These are phyloP conservation scores for Solea senegalensis DNA, from an alignment of 2,113 vertebrate genomes.

Conservation along the genomic window DNA sequence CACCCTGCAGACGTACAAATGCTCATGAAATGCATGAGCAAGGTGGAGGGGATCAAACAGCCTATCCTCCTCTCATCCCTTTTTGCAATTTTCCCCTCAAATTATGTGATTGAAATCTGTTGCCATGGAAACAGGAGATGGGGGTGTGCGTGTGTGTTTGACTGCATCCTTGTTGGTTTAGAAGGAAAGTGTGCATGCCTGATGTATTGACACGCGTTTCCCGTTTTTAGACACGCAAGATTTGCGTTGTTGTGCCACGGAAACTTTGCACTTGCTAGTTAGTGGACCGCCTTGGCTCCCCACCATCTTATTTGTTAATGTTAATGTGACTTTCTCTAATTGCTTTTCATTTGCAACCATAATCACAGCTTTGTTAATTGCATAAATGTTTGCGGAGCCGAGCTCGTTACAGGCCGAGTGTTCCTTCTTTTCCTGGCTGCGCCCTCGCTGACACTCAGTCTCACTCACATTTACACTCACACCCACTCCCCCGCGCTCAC, in stretches of 20 bases:
- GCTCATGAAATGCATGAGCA: slow-evolving; percentile 28
- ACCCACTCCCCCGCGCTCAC: slow-evolving; percentile 8
- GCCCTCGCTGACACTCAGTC: slow-evolving; percentile 29
- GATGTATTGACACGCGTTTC: slow-evolving; percentile 4
- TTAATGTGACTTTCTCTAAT: slow-evolving; percentile 76
- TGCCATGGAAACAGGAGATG: slow-evolving; percentile 59
- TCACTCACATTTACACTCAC: slow-evolving; percentile 16
- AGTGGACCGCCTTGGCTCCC: slow-evolving; percentile 41
- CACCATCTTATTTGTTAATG: slow-evolving; percentile 70
- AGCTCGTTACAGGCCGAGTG: slow-evolving; percentile 61
- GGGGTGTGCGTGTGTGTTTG: background rate
- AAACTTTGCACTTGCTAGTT: slow-evolving; percentile 30
- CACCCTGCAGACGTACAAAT: slow-evolving; percentile 13
- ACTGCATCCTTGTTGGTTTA: slow-evolving; percentile 27
- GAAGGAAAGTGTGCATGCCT: background rate
- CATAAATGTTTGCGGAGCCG: slow-evolving; percentile 76
- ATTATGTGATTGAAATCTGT: slow-evolving; percentile 58
- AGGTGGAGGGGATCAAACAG: slow-evolving; percentile 45
- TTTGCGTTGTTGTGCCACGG: slow-evolving; percentile 36
- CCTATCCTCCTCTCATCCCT: slow-evolving; percentile 37
- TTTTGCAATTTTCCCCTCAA: slow-evolving; percentile 46
- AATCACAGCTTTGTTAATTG: slow-evolving; percentile 79
- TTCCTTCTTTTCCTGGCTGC: slow-evolving; percentile 56
- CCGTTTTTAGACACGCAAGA: background rate
- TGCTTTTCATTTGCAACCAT: slow-evolving; percentile 75